Evolutionary conservation across 2,888 invertebrate genomes (phyloP).

Genomic region (Hirtodrosophila trivittata): DNA sequence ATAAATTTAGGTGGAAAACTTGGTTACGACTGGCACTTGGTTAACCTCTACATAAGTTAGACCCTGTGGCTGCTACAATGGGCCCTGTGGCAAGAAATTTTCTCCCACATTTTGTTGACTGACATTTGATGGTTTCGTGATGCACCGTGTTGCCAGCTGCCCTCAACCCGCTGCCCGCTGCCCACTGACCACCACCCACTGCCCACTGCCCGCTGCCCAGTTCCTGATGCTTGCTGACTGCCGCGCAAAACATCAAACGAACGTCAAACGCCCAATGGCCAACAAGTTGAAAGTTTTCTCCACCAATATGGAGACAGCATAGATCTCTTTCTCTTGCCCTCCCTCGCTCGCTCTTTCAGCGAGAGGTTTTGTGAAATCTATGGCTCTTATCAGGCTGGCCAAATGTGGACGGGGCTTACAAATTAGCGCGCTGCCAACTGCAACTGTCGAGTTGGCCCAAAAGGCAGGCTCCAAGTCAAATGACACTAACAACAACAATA

Average conservation of each 20-base stretch:
- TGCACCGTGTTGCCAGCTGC: conserved; percentile 42
- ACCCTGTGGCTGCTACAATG: conserved; percentile 25
- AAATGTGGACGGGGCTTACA: conserved; percentile 72
- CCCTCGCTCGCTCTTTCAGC: conserved; percentile 1
- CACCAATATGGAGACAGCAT: conserved; percentile 67
- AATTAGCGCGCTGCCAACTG: conserved; percentile 77
- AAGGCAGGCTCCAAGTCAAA: conserved; percentile 75
- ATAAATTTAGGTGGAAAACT: conserved; percentile 39
- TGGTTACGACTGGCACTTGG: conserved; percentile 23
- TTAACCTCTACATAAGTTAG: conserved; percentile 27
- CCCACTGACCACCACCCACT: conserved; percentile 4
- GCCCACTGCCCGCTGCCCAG: conserved; percentile 22
- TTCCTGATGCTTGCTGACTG: conserved; percentile 14
- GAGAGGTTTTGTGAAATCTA: conserved; percentile 40
- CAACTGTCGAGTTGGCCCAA: conserved; percentile 71
- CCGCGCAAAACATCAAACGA: conserved; percentile 70
- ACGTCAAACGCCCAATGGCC: conserved; percentile 72
- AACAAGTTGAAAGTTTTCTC: conserved; percentile 67
- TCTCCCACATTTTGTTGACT: conserved; percentile 64
- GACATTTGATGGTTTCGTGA: conserved; percentile 77
- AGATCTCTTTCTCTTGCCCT: conserved; percentile 33
- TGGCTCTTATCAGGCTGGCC: conserved; percentile 68
- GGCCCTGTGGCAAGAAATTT: conserved; percentile 51
- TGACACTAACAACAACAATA: conserved; percentile 79
- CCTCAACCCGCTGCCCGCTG: conserved; percentile 8